These are phyloP conservation scores for Porites evermanni DNA, from an alignment of 92 coral and sea anemone species.

Conservation along the genomic window DNA sequence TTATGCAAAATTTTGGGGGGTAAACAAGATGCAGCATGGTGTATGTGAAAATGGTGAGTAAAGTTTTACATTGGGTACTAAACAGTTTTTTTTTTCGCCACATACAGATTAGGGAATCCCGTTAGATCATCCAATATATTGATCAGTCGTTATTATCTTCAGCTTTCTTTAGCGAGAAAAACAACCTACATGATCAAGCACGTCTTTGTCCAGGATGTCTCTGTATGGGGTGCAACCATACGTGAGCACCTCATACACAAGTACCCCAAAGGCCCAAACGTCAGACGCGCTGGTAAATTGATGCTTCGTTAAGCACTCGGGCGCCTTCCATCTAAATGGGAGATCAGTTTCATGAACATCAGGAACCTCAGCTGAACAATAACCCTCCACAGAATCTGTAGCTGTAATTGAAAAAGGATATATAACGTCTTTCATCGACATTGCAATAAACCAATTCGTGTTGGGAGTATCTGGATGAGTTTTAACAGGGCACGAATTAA, in stretches of 20 bases:
- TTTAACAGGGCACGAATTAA: too few relatives aligned
- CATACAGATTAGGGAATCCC: too few relatives aligned
- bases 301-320: slow-evolving; percentile 35
- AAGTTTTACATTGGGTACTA: too few relatives aligned
- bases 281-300: slow-evolving; percentile 28
- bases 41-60: too few relatives aligned
- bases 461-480: not conserved
- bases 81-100: too few relatives aligned
- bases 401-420: not conserved
- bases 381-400: not conserved
- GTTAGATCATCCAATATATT: too few relatives aligned
- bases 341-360: not conserved
- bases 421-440: not conserved
- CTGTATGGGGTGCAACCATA: slow-evolving; percentile 37
- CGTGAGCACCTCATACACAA: not conserved
- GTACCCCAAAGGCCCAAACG: slow-evolving; percentile 11
- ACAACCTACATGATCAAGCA: not conserved
- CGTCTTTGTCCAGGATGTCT: not conserved
- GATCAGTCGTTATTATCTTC: too few relatives aligned
- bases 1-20: too few relatives aligned
- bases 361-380: not conserved
- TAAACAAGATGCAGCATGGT: too few relatives aligned
- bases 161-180: not conserved
- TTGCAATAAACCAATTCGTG: not conserved
- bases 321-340: slow-evolving; percentile 59